Conservation (phyloP, 92 coral and sea anemone genomes). For the Hydrozoanthus gracilis region DNA sequence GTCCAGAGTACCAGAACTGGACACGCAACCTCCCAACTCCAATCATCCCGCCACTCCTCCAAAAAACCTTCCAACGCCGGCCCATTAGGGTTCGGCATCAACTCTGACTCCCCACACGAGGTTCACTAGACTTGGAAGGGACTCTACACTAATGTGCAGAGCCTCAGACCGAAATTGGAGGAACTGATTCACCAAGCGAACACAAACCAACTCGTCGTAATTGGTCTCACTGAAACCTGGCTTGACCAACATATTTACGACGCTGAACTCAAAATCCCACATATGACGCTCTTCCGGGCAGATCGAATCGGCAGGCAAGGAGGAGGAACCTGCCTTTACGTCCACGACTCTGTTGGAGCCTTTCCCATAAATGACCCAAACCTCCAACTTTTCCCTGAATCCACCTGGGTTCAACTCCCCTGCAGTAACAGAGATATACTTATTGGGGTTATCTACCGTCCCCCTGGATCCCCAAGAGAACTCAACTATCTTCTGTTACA, state of each 20-base stretch:
- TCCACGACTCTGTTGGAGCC: background rate
- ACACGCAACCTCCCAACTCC: no score
- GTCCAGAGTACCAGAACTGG: no score
- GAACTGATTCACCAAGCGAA: background rate
- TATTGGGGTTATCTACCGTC: background rate
- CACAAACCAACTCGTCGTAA: background rate
- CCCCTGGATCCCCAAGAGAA: background rate
- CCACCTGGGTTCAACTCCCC: background rate
- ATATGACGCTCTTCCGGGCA: background rate
- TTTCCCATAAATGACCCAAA: background rate
- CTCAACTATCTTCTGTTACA: background rate
- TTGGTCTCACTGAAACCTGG: background rate
- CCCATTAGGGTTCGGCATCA: background rate
- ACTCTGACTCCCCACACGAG: background rate
- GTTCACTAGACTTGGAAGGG: no score
- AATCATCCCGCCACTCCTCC: background rate
- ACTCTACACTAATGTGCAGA: background rate
- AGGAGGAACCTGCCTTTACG: background rate
- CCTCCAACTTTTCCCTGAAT: background rate
- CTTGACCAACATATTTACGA: background rate
- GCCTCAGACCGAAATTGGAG: background rate
- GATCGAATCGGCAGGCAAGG: background rate
- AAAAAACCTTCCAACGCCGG: background rate
- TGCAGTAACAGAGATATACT: background rate
- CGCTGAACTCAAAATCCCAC: background rate